Evolutionary conservation across 2,113 vertebrate genomes (phyloP).

Genomic region (Clinocottus analis): DNA sequence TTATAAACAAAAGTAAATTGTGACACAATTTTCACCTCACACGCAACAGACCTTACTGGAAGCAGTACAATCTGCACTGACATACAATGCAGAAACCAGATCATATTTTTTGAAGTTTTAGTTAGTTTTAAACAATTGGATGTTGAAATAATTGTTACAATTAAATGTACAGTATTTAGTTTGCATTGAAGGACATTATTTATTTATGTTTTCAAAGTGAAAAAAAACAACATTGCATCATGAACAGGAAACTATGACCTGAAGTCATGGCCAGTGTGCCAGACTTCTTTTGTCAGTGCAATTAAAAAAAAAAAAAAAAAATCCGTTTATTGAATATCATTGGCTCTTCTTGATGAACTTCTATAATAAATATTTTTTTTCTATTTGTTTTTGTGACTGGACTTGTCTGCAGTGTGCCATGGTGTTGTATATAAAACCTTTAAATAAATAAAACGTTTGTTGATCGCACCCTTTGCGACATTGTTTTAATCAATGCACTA

Average conservation of each 20-base stretch:
- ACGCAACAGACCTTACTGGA: not conserved
- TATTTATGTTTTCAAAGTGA: constrained; percentile 20
- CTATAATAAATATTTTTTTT: not conserved
- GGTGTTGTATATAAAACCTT: constrained; percentile 41
- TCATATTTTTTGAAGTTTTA: not conserved
- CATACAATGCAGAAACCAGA: not conserved
- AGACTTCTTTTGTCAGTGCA: not conserved
- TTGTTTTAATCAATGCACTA: not conserved
- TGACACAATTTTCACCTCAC: not conserved
- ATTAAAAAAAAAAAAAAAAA: not conserved
- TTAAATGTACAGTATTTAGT: constrained; percentile 35
- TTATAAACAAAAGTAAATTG: constrained; percentile 8
- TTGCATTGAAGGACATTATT: constrained; percentile 21
- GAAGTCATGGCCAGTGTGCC: constrained; percentile 9
- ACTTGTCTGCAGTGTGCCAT: constrained; percentile 24
- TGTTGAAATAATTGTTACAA: not conserved
- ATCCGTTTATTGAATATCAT: not conserved
- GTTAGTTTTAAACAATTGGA: not conserved
- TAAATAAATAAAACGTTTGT: not conserved
- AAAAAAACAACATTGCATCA: not conserved
- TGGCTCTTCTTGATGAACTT: not conserved
- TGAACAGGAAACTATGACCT: constrained; percentile 23
- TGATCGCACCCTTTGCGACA: not conserved
- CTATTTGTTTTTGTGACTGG: constrained; percentile 39
- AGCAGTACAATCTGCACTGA: constrained; percentile 5